Evolutionary conservation across 1,140 invertebrate genomes (phyloP).

Genomic region (Prorops nasuta): DNA sequence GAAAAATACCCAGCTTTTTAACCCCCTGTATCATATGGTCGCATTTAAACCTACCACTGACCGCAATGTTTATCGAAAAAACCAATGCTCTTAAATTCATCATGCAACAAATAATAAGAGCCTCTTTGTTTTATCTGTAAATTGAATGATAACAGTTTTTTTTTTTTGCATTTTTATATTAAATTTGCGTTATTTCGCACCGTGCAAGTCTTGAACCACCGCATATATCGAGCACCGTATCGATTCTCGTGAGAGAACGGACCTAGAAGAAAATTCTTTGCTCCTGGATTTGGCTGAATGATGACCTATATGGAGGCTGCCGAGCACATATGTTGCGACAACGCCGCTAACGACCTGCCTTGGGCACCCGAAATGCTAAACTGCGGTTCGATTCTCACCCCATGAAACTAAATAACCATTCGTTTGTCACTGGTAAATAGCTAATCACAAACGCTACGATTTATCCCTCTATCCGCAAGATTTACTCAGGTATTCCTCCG

Average conservation of each 20-base stretch:
- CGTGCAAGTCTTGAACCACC: too few relatives aligned
- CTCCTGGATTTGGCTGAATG: conserved; percentile 34
- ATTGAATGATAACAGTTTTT: too few relatives aligned
- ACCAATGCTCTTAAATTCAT: too few relatives aligned
- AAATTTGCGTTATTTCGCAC: too few relatives aligned
- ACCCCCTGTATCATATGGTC: conserved; percentile 45
- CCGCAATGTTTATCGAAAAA: conserved; percentile 27
- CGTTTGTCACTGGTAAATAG: conserved; percentile 50
- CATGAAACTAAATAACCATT: conserved; percentile 51
- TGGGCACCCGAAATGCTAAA: conserved; percentile 52
- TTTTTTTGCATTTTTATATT: too few relatives aligned
- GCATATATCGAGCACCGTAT: too few relatives aligned
- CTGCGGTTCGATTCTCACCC: conserved; percentile 51
- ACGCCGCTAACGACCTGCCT: conserved; percentile 55
- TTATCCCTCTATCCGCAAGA: too few relatives aligned
- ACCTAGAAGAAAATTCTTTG: not conserved
- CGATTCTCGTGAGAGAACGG: too few relatives aligned
- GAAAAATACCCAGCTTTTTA: conserved; percentile 36
- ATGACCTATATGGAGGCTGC: conserved; percentile 56
- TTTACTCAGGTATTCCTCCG: too few relatives aligned
- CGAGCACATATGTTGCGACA: conserved; percentile 56
- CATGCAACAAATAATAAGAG: too few relatives aligned
- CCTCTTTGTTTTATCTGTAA: too few relatives aligned
- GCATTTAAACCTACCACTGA: conserved; percentile 45
- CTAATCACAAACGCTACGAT: conserved; percentile 39